Evolutionary conservation across 2,797 vertebrate species (phyloP), one percentile per base, ranked within the genome.

Genomic region (Gallirallus australis): DNA sequence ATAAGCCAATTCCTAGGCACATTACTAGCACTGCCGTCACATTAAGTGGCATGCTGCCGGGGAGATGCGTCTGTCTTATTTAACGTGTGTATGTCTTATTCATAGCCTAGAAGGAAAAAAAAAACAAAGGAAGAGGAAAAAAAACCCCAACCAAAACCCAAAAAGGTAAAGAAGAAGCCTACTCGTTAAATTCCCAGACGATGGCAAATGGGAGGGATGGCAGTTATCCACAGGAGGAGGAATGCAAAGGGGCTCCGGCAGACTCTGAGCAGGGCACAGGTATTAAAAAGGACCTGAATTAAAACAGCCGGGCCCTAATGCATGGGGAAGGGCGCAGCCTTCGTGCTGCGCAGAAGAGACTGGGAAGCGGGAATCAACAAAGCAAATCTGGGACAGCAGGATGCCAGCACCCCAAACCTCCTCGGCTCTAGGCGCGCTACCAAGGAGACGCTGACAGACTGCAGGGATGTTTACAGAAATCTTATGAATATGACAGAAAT

Each of bases 401-500:
- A 27, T 10, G 76, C 19, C 47, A 21, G 86, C 11, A 47, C 35
- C 75, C 82, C 39, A 11, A 37, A 69, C 65, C 77, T 45, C 64
- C 91, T 11, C 65, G 6, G 71, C 86, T 33, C 87, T 16, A 91
- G 94, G 94, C 89, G 66, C 2, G 1, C 70, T 64, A 93, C 85
- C 77, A 15, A 37, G 88, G 80, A 95, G 75, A 63, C 5, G 60
- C 86, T 92, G 95, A 48, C 81, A 86, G 70, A 16, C 25, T 13
- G 35, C 68, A 28, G 93, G 80, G 68, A 61, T 45, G 91, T 59
- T 73, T 76, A 94, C 73, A 86, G 91, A 45, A 70, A 64, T 82
- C 88, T 89, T 28, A 94, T 59, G 90, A 76, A 71, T 86, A 33
- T 82, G 96, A 94, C 1, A 27, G 73, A 94, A 96, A 92, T 42